A percentile compares a stretch with the other conserved stretches of the same genome.
Evolutionary conservation across 2,113 vertebrate species (phyloP).

Genomic region (Columbina picui): DNA sequence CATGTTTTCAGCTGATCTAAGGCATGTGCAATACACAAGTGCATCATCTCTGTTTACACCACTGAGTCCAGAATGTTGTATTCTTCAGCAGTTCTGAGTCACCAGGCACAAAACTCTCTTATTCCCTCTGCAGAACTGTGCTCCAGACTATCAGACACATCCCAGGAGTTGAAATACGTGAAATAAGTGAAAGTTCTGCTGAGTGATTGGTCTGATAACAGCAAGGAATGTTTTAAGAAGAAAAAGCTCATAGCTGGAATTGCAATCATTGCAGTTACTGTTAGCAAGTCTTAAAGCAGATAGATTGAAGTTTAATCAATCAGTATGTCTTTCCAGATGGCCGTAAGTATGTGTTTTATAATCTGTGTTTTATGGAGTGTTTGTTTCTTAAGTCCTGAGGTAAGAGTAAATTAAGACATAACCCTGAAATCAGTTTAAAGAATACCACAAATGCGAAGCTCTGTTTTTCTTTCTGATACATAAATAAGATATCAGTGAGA

Average conservation of each 20-base stretch:
- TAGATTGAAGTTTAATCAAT: conserved; percentile 74
- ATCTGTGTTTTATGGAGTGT: conserved; percentile 49
- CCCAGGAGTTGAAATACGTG: conserved; percentile 46
- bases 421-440: conserved; percentile 27
- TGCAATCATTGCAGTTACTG: conserved; percentile 68
- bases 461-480: background rate
- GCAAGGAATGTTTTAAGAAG: conserved; percentile 54
- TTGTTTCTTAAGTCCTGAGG: conserved; percentile 46
- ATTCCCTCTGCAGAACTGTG: conserved; percentile 39
- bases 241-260: conserved; percentile 74
- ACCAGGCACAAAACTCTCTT: conserved; percentile 59
- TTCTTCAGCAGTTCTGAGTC: conserved; percentile 65
- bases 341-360: conserved; percentile 57
- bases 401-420: conserved; percentile 57
- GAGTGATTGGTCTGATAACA: conserved; percentile 60
- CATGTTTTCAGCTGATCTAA: background rate
- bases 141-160: conserved; percentile 50
- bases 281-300: conserved; percentile 64
- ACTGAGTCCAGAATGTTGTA: background rate
- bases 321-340: conserved; percentile 73
- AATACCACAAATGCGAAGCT: background rate
- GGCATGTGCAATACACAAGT: background rate
- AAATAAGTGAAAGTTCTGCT: conserved; percentile 68
- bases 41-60: background rate
- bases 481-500: background rate